phyloP scores from a whole-genome alignment of 1,140 invertebrate species.

The Drosophila jambulina region DNA sequence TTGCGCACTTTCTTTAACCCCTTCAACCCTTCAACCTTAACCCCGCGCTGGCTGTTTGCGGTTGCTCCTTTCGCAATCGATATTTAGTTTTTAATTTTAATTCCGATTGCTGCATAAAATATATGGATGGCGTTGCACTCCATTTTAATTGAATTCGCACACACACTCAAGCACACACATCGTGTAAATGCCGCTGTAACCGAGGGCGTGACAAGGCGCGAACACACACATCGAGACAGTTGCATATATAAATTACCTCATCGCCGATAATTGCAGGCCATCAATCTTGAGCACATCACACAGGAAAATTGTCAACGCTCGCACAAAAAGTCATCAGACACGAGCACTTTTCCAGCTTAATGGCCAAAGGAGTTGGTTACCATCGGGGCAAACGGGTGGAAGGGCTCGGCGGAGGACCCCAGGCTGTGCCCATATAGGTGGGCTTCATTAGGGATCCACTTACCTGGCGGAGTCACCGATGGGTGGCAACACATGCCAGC shows the following conservation, averaged over 20 bases:
- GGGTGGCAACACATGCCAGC: conserved; percentile 20
- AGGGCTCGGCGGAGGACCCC: not conserved
- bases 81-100: conserved; percentile 82
- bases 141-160: conserved; percentile 76
- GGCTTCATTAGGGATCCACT: conserved; percentile 63
- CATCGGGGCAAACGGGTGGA: not conserved
- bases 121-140: conserved; percentile 64
- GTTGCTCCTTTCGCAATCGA: conserved; percentile 59
- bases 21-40: conserved; percentile 25
- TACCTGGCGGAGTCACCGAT: conserved; percentile 1
- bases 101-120: conserved; percentile 76
- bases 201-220: conserved; percentile 55
- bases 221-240: conserved; percentile 29
- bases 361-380: conserved; percentile 36
- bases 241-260: conserved; percentile 80
- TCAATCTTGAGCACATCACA: conserved; percentile 80
- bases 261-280: conserved; percentile 80
- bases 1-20: conserved; percentile 47
- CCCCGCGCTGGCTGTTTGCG: not conserved
- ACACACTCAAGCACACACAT: conserved; percentile 1
- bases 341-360: conserved; percentile 60
- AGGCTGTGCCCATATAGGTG: conserved; percentile 34
- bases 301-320: conserved; percentile 79
- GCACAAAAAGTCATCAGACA: conserved; percentile 76
- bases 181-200: conserved; percentile 6